phyloP scores from a whole-genome alignment of 2,888 invertebrate genomes.

The Cerastoderma edule region DNA sequence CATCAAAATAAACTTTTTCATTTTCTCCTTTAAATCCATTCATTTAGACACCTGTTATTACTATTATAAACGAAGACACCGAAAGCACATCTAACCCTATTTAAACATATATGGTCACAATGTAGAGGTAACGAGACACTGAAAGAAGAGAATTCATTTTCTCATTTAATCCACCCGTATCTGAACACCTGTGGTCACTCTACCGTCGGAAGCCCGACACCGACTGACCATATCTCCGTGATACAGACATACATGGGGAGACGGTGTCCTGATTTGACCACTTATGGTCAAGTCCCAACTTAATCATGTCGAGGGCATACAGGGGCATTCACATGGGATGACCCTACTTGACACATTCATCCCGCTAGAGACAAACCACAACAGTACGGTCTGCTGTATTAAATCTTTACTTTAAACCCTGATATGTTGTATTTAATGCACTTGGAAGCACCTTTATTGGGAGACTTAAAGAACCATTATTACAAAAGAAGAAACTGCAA shows the following conservation, averaged over 20 bases:
- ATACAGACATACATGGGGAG: neutral
- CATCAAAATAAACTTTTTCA: too few relatives aligned
- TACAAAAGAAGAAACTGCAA: too few relatives aligned
- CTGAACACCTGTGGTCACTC: neutral
- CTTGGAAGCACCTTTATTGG: too few relatives aligned
- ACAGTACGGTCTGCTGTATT: neutral
- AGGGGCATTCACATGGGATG: slow-evolving; percentile 49
- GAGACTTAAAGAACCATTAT: too few relatives aligned
- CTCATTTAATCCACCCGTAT: neutral
- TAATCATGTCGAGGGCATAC: slow-evolving; percentile 34
- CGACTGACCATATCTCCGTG: neutral
- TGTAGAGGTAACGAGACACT: too few relatives aligned
- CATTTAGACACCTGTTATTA: too few relatives aligned
- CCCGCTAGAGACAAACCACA: neutral
- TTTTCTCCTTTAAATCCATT: too few relatives aligned
- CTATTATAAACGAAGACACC: too few relatives aligned
- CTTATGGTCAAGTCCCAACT: slow-evolving; percentile 32
- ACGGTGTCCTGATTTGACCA: slow-evolving; percentile 39
- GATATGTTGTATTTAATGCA: too few relatives aligned
- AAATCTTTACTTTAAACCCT: slow-evolving; percentile 27
- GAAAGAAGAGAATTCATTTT: too few relatives aligned
- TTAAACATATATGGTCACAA: too few relatives aligned
- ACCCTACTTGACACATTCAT: slow-evolving; percentile 56
- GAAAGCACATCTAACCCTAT: too few relatives aligned
- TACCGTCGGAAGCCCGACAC: neutral